Conservation (phyloP, 2,888 invertebrate genomes). For the Gordius sp. region DNA sequence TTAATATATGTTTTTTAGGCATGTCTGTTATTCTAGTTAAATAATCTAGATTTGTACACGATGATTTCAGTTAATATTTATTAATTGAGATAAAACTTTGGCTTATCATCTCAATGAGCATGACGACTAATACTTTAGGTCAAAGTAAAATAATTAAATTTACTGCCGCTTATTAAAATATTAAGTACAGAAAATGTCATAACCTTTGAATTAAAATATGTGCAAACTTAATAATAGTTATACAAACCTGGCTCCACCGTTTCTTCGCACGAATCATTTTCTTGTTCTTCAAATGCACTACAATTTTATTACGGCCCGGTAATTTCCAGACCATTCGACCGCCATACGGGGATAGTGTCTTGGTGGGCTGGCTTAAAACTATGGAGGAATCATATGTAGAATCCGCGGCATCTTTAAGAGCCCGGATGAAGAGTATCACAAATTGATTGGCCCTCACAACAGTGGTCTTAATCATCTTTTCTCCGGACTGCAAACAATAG, state of each 20-base stretch:
- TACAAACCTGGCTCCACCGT: conserved; percentile 55
- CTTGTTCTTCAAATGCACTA: conserved; percentile 64
- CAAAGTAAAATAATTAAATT: too few species aligned
- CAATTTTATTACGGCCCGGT: conserved; percentile 54
- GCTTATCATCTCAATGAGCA: too few species aligned
- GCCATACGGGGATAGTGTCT: conserved; percentile 56
- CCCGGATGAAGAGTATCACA: not conserved
- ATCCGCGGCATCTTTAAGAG: conserved; percentile 10
- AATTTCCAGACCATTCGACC: conserved; percentile 54
- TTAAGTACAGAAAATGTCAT: too few species aligned
- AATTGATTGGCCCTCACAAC: not conserved
- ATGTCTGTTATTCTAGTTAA: too few species aligned
- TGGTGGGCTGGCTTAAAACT: conserved; percentile 38
- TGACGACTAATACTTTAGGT: too few species aligned
- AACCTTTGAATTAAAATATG: not conserved
- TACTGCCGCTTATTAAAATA: too few species aligned
- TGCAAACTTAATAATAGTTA: not conserved
- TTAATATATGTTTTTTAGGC: too few species aligned
- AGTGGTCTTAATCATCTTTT: not conserved
- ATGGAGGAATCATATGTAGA: not conserved
- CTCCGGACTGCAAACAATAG: too few species aligned
- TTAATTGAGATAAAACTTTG: too few species aligned
- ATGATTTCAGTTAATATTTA: too few species aligned
- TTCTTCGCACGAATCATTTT: conserved; percentile 60
- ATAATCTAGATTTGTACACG: too few species aligned